Evolutionary conservation across 2,113 vertebrate species (phyloP).

Genomic region (Bubo scandiacus): DNA sequence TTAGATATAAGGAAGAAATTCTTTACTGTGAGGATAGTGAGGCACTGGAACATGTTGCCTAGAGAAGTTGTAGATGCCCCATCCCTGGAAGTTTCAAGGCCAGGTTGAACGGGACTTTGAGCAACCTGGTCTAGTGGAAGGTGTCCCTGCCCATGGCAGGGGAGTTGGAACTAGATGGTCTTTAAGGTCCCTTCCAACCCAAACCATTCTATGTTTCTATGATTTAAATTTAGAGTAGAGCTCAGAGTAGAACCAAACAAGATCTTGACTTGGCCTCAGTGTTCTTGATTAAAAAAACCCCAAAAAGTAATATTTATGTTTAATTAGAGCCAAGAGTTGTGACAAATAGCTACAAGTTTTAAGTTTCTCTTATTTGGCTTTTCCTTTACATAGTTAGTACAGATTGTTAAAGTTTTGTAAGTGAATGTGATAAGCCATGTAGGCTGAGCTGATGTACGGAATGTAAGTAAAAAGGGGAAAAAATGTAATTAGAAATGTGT

Average conservation of each 20-base stretch:
- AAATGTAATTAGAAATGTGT: not conserved
- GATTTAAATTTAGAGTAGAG: not conserved
- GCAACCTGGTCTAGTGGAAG: too few species aligned
- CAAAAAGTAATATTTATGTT: not conserved
- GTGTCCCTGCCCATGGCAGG: too few species aligned
- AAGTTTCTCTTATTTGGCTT: not conserved
- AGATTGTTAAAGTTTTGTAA: not conserved
- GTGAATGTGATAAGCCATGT: not conserved
- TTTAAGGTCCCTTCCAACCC: too few species aligned
- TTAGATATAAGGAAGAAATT: too few species aligned
- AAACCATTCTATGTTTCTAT: too few species aligned
- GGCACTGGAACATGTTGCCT: too few species aligned
- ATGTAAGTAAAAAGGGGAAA: not conserved
- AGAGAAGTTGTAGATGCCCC: too few species aligned
- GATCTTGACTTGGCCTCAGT: accelerated
- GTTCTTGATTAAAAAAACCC: not conserved
- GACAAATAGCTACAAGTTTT: not conserved
- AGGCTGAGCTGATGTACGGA: not conserved
- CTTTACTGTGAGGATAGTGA: too few species aligned
- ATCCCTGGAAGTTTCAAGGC: too few species aligned
- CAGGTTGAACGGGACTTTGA: too few species aligned
- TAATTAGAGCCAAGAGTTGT: not conserved
- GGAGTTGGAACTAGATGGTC: too few species aligned
- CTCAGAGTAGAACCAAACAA: not conserved
- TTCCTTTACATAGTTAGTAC: not conserved